A percentile compares a stretch with the other conserved stretches of the same genome.
These are phyloP conservation scores for Clupea harengus DNA, from an alignment of 2,113 vertebrate species.

Conservation along the genomic window DNA sequence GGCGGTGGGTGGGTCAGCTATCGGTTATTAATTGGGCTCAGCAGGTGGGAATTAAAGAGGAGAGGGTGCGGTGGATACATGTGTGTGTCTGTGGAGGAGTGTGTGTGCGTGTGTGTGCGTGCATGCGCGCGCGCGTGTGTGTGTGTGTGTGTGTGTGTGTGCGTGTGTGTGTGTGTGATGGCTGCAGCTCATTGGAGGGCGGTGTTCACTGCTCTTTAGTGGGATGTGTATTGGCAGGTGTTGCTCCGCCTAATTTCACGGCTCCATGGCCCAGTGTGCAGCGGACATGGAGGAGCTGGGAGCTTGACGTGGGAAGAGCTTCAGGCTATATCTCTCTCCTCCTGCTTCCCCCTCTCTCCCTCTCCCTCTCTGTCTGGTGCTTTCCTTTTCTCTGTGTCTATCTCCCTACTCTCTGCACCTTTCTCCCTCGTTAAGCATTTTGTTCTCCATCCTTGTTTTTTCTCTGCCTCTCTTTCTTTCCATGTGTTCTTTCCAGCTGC, in stretches of 20 bases:
- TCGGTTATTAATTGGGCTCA: constrained; percentile 64
- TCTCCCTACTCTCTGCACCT: not conserved
- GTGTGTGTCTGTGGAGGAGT: not conserved
- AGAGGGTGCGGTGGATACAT: constrained; percentile 11
- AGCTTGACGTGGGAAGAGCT: no score
- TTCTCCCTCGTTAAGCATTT: not conserved
- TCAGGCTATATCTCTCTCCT: no score
- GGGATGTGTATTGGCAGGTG: constrained; percentile 67
- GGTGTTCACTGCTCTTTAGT: constrained; percentile 37
- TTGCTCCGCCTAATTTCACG: constrained; percentile 68
- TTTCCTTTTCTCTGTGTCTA: constrained; percentile 33
- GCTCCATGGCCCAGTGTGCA: constrained; percentile 64
- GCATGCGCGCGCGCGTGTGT: not conserved
- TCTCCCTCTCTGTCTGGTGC: constrained; percentile 23
- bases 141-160: not conserved
- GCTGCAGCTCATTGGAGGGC: constrained; percentile 8
- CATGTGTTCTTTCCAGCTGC: not conserved
- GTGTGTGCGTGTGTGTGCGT: not conserved
- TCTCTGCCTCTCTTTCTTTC: not conserved
- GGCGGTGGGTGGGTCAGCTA: constrained; percentile 45
- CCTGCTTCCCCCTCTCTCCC: not conserved
- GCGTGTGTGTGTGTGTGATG: not conserved
- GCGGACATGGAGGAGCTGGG: constrained; percentile 36
- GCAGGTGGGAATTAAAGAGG: constrained; percentile 46
- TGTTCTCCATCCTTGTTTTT: not conserved